Evolutionary conservation across 2,113 vertebrate genomes (phyloP).

Genomic region (Catharus fuscescens): DNA sequence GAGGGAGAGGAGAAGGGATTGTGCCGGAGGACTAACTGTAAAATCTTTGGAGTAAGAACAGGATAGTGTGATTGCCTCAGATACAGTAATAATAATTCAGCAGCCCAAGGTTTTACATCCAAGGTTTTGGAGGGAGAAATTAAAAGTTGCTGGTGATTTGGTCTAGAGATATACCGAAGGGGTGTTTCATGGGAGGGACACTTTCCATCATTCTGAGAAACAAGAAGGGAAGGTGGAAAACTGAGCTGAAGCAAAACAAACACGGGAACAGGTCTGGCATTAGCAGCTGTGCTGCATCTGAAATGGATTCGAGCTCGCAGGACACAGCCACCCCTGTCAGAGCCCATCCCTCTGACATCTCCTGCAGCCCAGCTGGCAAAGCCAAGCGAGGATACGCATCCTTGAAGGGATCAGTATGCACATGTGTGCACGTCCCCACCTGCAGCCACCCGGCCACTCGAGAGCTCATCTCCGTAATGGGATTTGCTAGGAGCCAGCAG

Average conservation of each 20-base stretch:
- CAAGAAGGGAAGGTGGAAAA: background rate
- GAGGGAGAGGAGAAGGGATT: slow-evolving; percentile 15
- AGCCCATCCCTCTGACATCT: background rate
- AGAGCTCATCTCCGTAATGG: background rate
- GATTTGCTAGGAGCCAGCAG: background rate
- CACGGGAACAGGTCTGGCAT: background rate
- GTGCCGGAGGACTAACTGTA: background rate
- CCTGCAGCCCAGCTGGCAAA: background rate
- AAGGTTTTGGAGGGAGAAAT: background rate
- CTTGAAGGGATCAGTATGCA: background rate
- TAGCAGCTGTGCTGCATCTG: background rate
- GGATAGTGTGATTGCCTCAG: background rate
- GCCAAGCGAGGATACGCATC: background rate
- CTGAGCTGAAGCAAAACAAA: background rate
- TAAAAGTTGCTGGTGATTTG: background rate
- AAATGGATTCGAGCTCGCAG: background rate
- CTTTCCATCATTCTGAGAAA: background rate
- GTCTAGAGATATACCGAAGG: background rate
- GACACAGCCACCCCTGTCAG: background rate
- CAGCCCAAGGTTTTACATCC: background rate
- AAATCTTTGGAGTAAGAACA: background rate
- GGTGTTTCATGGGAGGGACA: background rate
- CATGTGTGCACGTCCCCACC: background rate
- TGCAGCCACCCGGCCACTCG: background rate
- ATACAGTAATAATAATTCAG: background rate